Evolutionary conservation across 2,797 vertebrate genomes (phyloP).

Genomic region (Miopithecus talapoin): DNA sequence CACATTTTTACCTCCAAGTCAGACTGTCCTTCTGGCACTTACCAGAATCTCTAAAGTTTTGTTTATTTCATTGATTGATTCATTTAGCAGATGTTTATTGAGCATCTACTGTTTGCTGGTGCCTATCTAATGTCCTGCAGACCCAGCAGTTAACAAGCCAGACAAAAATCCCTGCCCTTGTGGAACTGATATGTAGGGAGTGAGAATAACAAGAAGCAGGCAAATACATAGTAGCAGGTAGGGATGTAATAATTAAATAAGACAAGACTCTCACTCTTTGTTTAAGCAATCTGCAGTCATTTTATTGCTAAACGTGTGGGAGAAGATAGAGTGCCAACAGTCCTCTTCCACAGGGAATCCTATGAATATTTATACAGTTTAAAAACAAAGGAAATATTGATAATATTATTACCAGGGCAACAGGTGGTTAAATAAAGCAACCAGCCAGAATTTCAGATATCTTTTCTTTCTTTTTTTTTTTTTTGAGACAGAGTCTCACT

Average conservation of each 20-base stretch:
- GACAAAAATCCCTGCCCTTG: background rate
- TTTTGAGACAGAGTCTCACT: background rate
- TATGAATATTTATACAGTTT: slow-evolving; percentile 34
- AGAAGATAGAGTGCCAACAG: background rate
- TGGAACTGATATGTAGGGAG: background rate
- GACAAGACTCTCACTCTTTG: slow-evolving; percentile 26
- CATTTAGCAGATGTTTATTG: background rate
- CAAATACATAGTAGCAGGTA: background rate
- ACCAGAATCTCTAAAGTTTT: background rate
- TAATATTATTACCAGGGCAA: slow-evolving; percentile 55
- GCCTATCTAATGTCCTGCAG: background rate
- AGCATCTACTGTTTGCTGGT: background rate
- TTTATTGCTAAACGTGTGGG: slow-evolving; percentile 40
- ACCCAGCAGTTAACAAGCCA: background rate
- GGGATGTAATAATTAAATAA: slow-evolving; percentile 20
- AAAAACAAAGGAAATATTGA: slow-evolving; percentile 40
- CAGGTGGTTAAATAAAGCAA: slow-evolving; percentile 53
- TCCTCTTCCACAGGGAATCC: slow-evolving; percentile 28
- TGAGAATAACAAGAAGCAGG: background rate
- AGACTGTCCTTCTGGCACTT: background rate
- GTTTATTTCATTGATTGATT: background rate
- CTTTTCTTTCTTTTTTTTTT: background rate
- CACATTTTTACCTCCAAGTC: background rate
- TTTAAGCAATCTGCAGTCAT: slow-evolving; percentile 55
- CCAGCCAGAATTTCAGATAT: slow-evolving; percentile 57